Conservation (phyloP, 2,888 invertebrate species). For the Eupithecia tripunctaria region DNA sequence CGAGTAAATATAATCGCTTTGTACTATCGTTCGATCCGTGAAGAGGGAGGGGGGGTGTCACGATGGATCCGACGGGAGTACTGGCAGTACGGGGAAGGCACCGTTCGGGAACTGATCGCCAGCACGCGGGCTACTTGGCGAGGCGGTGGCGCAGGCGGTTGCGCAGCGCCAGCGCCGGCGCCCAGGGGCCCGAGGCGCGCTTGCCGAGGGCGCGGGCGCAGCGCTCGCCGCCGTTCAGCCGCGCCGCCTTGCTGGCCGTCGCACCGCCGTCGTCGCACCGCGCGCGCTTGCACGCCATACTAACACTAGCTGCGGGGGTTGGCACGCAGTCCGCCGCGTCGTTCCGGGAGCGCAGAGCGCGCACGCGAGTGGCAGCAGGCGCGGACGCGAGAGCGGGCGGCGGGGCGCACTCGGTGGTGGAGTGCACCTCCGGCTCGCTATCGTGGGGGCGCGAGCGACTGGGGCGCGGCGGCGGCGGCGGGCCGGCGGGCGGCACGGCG, state of each 20-base stretch:
- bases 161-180: slow-evolving; percentile 73
- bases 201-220: slow-evolving; percentile 59
- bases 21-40: slow-evolving; percentile 71
- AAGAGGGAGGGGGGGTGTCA: slow-evolving; percentile 34
- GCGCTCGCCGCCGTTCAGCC: slow-evolving; percentile 51
- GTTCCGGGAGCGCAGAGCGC: slow-evolving; percentile 64
- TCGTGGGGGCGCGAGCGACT: slow-evolving; percentile 45
- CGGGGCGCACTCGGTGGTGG: slow-evolving; percentile 57
- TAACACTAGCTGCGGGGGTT: slow-evolving; percentile 25
- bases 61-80: slow-evolving; percentile 54
- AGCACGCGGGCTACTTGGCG: slow-evolving; percentile 64
- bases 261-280: slow-evolving; percentile 46
- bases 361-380: slow-evolving; percentile 15
- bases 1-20: slow-evolving; percentile 76
- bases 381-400: slow-evolving; percentile 44
- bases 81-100: slow-evolving; percentile 57
- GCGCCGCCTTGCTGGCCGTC: slow-evolving; percentile 41
- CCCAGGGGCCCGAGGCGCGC: slow-evolving; percentile 71
- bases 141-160: slow-evolving; percentile 75
- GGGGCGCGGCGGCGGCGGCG: slow-evolving; percentile 55
- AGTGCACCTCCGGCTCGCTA: slow-evolving; percentile 62
- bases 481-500: slow-evolving; percentile 65
- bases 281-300: slow-evolving; percentile 46
- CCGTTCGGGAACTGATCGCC: slow-evolving; percentile 50
- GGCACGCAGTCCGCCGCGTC: slow-evolving; percentile 46